Conservation (phyloP, 2,113 vertebrate genomes). For the Neolamprologus fasciatus region DNA sequence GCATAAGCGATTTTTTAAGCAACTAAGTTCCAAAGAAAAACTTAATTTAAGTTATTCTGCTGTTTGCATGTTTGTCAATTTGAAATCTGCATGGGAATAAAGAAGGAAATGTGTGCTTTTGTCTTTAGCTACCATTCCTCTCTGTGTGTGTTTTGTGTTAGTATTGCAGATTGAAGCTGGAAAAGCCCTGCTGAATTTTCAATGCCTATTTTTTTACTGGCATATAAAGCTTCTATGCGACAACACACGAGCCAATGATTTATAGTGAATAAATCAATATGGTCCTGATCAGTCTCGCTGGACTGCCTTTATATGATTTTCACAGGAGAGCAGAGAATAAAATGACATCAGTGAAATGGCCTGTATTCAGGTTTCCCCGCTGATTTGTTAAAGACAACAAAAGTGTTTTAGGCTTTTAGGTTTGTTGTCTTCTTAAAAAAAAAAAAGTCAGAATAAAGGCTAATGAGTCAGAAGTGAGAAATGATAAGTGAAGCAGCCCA, state of each 20-base stretch:
- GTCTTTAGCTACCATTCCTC: background rate
- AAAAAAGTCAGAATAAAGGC: background rate
- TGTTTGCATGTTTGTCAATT: background rate
- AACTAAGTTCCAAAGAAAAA: background rate
- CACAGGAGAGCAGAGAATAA: background rate
- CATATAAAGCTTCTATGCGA: background rate
- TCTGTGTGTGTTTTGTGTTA: background rate
- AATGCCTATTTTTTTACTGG: background rate
- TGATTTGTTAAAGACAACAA: background rate
- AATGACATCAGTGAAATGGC: slow-evolving; percentile 14
- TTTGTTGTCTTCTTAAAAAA: background rate
- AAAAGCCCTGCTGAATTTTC: background rate
- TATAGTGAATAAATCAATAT: slow-evolving; percentile 37
- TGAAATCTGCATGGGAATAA: background rate
- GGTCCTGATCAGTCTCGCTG: slow-evolving; percentile 31
- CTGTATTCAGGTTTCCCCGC: background rate
- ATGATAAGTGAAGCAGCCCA: background rate
- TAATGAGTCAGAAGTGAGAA: slow-evolving; percentile 5
- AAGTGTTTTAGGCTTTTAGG: background rate
- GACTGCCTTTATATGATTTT: slow-evolving; percentile 14
- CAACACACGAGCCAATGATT: background rate
- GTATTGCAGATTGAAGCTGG: background rate
- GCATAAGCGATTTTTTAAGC: background rate
- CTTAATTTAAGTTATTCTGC: background rate
- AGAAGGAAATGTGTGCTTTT: background rate